Percentiles rank a stretch among this genome's conserved stretches.
phyloP scores from a whole-genome alignment of 2,888 invertebrate species.

The Clepsis dumicolana region DNA sequence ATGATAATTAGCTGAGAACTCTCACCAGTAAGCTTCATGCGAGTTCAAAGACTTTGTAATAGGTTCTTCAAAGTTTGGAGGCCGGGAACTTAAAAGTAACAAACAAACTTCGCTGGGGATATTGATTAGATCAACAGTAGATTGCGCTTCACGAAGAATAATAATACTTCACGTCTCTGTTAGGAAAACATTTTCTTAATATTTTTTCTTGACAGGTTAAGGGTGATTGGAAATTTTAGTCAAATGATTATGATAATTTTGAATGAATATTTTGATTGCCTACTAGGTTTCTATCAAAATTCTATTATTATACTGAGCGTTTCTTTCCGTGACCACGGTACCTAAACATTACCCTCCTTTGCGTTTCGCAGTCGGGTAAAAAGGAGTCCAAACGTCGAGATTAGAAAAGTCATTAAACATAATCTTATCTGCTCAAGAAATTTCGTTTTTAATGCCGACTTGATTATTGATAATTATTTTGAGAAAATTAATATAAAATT shows the following conservation, averaged over 20 bases:
- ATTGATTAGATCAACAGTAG: conserved; percentile 35
- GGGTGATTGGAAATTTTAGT: not conserved
- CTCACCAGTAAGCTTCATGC: conserved; percentile 6
- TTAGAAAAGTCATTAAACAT: too few species aligned
- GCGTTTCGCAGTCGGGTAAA: too few species aligned
- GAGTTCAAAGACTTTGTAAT: conserved; percentile 36
- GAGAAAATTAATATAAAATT: too few species aligned
- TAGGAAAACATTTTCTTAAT: not conserved
- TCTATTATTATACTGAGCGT: too few species aligned
- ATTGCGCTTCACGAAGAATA: conserved; percentile 21
- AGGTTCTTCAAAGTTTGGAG: conserved; percentile 31
- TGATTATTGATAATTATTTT: too few species aligned
- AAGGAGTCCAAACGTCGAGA: too few species aligned
- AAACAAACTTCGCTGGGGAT: conserved; percentile 32
- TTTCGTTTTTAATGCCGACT: too few species aligned
- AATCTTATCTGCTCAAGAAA: too few species aligned
- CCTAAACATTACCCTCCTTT: too few species aligned
- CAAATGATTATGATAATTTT: not conserved
- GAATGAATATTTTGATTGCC: too few species aligned
- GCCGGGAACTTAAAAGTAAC: conserved; percentile 35
- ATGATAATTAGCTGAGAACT: conserved; percentile 15
- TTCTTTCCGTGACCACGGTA: too few species aligned
- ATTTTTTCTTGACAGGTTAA: not conserved
- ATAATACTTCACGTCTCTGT: not conserved
- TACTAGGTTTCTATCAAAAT: too few species aligned